Evolutionary conservation across 2,113 vertebrate genomes (phyloP).

Genomic region (Gopherus evgoodei): DNA sequence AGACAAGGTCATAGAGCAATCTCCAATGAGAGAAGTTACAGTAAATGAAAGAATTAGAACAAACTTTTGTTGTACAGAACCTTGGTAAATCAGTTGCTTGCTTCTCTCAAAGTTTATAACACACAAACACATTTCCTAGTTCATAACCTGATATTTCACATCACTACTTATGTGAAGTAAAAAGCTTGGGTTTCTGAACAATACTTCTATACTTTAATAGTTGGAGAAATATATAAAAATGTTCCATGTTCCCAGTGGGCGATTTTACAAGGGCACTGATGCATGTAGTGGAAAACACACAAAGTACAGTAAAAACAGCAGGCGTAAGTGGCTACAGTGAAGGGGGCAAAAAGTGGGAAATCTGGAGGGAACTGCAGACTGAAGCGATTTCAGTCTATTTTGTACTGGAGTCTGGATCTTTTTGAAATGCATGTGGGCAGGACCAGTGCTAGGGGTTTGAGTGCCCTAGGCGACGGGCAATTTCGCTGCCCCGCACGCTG

Average conservation of each 20-base stretch:
- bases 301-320: background rate
- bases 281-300: background rate
- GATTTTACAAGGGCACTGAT: background rate
- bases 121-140: background rate
- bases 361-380: background rate
- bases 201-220: background rate
- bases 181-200: background rate
- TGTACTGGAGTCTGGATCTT: background rate
- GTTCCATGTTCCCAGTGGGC: background rate
- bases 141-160: background rate
- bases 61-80: background rate
- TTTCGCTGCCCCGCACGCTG: too few relatives aligned
- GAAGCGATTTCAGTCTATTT: background rate
- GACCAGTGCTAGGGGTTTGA: too few relatives aligned
- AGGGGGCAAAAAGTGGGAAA: background rate
- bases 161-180: background rate
- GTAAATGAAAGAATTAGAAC: background rate
- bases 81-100: slow-evolving; percentile 6
- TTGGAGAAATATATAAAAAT: background rate
- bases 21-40: background rate
- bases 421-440: background rate
- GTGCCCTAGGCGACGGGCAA: too few relatives aligned
- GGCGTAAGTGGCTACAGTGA: background rate
- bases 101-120: background rate
- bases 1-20: background rate